phyloP scores from a whole-genome alignment of 2,113 vertebrate genomes.

The Erpornis zantholeuca region DNA sequence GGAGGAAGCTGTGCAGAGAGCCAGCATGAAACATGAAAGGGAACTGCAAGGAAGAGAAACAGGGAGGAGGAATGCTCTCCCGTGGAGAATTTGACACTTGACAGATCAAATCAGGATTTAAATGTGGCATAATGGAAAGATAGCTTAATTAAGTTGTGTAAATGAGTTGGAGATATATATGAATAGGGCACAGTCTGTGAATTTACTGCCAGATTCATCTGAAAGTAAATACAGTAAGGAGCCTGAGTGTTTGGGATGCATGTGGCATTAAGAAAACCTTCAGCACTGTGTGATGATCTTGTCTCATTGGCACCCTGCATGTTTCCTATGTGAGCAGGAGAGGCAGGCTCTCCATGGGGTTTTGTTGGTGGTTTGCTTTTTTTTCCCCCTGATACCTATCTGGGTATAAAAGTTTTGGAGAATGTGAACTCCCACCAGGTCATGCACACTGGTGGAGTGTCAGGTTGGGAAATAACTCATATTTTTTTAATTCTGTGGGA shows the following conservation, averaged over 20 bases:
- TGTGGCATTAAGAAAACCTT: background rate
- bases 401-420: background rate
- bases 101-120: background rate
- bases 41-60: background rate
- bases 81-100: background rate
- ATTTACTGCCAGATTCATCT: accelerated
- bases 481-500: background rate
- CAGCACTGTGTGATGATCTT: background rate
- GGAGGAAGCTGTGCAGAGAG: background rate
- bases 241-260: background rate
- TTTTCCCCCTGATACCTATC: accelerated
- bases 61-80: background rate
- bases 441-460: background rate
- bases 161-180: background rate
- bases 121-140: background rate
- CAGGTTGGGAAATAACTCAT: background rate
- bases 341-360: background rate
- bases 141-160: background rate
- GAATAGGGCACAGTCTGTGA: background rate
- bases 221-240: background rate
- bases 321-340: background rate
- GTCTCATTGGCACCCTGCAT: accelerated
- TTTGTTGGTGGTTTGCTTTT: background rate
- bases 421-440: background rate
- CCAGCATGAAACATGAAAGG: background rate